A percentile compares a stretch with the other conserved stretches of the same genome.
Evolutionary conservation across 2,888 invertebrate species (phyloP).

Genomic region (Phytoseiulus persimilis): DNA sequence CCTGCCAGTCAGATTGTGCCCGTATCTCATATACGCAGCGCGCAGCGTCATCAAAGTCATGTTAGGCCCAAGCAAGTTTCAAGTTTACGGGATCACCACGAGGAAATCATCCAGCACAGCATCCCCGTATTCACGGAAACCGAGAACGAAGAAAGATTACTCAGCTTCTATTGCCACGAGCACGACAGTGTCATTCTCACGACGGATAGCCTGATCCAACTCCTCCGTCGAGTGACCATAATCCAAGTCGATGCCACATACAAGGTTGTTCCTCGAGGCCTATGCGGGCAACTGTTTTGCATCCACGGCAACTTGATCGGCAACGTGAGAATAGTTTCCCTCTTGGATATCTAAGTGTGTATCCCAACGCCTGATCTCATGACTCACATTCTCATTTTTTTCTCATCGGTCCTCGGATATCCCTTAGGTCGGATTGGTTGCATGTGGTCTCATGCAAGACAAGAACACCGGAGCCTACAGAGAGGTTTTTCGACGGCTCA

Average conservation of each 20-base stretch:
- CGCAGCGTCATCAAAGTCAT: background rate
- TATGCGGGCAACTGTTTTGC: background rate
- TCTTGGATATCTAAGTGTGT: background rate
- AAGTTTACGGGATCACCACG: background rate
- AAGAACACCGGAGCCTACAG: background rate
- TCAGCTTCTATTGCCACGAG: background rate
- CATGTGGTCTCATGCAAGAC: background rate
- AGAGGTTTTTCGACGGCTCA: background rate
- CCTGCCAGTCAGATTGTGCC: background rate
- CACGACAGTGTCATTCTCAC: background rate
- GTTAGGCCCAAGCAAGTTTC: background rate
- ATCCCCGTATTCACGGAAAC: background rate
- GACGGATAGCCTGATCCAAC: background rate
- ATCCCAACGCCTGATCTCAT: background rate
- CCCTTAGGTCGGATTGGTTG: background rate
- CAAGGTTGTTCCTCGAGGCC: background rate
- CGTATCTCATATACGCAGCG: background rate
- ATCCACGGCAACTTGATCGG: background rate
- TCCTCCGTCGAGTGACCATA: background rate
- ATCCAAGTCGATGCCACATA: background rate
- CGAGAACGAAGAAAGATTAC: background rate
- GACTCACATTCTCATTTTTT: background rate
- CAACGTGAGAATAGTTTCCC: too few relatives aligned
- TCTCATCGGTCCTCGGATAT: too few relatives aligned
- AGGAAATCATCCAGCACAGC: background rate